These are phyloP conservation scores for Dipodomys spectabilis DNA, from an alignment of 2,113 vertebrate species.

Conservation along the genomic window DNA sequence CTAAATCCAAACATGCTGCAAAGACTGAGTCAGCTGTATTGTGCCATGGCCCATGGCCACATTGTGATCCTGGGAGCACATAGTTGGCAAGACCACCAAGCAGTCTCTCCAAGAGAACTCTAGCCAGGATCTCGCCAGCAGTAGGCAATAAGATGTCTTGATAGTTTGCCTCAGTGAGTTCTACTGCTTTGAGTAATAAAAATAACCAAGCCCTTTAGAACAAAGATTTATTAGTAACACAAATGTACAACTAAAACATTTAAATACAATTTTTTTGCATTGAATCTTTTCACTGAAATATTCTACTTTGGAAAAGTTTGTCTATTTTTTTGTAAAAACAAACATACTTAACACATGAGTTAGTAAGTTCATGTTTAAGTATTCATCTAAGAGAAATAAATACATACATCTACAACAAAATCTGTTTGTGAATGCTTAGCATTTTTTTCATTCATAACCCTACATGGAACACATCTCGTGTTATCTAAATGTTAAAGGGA, in stretches of 20 bases:
- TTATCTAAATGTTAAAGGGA: background rate
- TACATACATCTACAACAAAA: background rate
- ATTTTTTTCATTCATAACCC: background rate
- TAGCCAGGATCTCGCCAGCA: conserved; percentile 74
- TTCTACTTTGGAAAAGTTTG: conserved; percentile 13
- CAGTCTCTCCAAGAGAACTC: conserved; percentile 53
- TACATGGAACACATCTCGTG: background rate
- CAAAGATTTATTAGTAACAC: conserved; percentile 59
- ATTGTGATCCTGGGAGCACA: conserved; percentile 69
- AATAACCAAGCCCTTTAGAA: conserved; percentile 69
- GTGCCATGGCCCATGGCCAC: conserved; percentile 63
- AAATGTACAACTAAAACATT: conserved; percentile 38
- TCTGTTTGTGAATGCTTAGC: background rate
- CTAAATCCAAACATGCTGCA: conserved; percentile 67
- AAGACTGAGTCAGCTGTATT: conserved; percentile 68
- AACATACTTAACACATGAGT: background rate
- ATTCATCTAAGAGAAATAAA: conserved; percentile 50
- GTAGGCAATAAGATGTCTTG: conserved; percentile 72
- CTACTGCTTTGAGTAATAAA: conserved; percentile 65
- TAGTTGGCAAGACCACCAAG: conserved; percentile 47
- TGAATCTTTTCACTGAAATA: conserved; percentile 21
- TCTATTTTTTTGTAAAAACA: conserved; percentile 9
- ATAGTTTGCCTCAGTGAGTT: conserved; percentile 69
- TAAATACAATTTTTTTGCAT: background rate
- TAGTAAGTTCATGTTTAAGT: background rate